phyloP scores from a whole-genome alignment of 2,797 vertebrate genomes.

The Cirrhinus molitorella region DNA sequence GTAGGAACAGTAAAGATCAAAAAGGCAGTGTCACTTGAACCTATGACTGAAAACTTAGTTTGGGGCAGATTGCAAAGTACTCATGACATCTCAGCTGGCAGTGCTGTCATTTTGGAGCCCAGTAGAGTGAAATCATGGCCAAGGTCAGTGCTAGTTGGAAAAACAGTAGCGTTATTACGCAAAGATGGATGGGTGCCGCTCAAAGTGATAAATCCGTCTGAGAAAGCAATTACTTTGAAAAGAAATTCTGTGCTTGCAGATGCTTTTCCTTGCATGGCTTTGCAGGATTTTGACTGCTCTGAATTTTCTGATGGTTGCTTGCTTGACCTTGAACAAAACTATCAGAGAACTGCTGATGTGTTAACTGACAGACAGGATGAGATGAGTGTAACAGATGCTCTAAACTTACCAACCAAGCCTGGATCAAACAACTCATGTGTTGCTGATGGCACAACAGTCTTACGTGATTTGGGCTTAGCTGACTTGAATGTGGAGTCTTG shows the following conservation, averaged over 20 bases:
- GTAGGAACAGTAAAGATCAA: slow-evolving; percentile 34
- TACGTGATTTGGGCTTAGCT: not conserved
- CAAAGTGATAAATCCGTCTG: too few species aligned
- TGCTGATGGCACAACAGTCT: not conserved
- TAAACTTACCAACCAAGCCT: not conserved
- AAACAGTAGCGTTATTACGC: not conserved
- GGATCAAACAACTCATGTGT: not conserved
- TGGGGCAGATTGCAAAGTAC: slow-evolving; percentile 22
- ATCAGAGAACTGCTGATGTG: not conserved
- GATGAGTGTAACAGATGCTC: too few species aligned
- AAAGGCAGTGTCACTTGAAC: slow-evolving; percentile 32
- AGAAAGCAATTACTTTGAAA: slow-evolving; percentile 40
- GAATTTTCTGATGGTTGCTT: not conserved
- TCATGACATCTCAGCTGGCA: not conserved
- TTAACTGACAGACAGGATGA: too few species aligned
- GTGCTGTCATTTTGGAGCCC: slow-evolving; percentile 45
- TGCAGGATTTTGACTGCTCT: slow-evolving; percentile 38
- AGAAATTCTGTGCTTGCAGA: slow-evolving; percentile 47
- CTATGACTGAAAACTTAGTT: slow-evolving; percentile 52
- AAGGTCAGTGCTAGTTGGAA: slow-evolving; percentile 17
- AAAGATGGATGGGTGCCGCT: slow-evolving; percentile 42
- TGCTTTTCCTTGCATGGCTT: slow-evolving; percentile 20
- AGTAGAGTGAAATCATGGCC: not conserved
- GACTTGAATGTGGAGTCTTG: slow-evolving; percentile 27
- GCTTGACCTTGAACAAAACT: not conserved